These are phyloP conservation scores for Tuberolachnus salignus DNA, from an alignment of 2,888 invertebrate genomes.

Conservation along the genomic window DNA sequence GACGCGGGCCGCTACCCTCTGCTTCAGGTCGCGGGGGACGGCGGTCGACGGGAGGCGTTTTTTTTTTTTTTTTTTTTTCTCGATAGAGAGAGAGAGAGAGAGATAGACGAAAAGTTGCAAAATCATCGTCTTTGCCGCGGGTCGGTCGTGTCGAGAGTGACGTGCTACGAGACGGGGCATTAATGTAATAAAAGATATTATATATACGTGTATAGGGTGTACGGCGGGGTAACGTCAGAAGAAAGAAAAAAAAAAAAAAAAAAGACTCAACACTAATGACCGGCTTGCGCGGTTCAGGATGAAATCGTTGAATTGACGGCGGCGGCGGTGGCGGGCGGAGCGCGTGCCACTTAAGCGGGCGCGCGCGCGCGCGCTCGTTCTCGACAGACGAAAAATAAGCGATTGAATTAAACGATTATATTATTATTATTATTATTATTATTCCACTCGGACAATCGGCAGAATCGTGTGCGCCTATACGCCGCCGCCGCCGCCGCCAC, in stretches of 20 bases:
- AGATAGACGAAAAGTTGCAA: slow-evolving; percentile 46
- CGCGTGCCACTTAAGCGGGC: slow-evolving; percentile 52
- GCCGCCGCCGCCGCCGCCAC: no score
- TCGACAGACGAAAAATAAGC: slow-evolving; percentile 30
- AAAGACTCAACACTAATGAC: slow-evolving; percentile 41
- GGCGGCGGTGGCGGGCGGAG: slow-evolving; percentile 11
- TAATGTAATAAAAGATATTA: slow-evolving; percentile 18
- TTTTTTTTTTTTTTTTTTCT: no score
- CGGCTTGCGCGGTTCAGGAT: slow-evolving; percentile 29
- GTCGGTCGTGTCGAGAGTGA: slow-evolving; percentile 38
- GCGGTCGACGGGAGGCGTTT: slow-evolving; percentile 19
- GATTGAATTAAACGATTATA: slow-evolving; percentile 54
- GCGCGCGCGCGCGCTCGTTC: not conserved
- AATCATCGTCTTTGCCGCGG: slow-evolving; percentile 36
- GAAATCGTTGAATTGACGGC: slow-evolving; percentile 50
- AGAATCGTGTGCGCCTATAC: slow-evolving; percentile 8
- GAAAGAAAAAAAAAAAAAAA: no score
- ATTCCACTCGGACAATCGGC: slow-evolving; percentile 29
- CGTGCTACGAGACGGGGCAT: slow-evolving; percentile 16
- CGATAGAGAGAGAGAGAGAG: no score
- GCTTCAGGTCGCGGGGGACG: no score
- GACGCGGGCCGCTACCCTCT: not conserved
- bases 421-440: slow-evolving; percentile 26
- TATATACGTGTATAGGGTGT: not conserved
- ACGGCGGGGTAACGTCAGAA: not conserved